Evolutionary conservation across 2,888 invertebrate genomes (phyloP).

Genomic region (Xanthorhoe designata): DNA sequence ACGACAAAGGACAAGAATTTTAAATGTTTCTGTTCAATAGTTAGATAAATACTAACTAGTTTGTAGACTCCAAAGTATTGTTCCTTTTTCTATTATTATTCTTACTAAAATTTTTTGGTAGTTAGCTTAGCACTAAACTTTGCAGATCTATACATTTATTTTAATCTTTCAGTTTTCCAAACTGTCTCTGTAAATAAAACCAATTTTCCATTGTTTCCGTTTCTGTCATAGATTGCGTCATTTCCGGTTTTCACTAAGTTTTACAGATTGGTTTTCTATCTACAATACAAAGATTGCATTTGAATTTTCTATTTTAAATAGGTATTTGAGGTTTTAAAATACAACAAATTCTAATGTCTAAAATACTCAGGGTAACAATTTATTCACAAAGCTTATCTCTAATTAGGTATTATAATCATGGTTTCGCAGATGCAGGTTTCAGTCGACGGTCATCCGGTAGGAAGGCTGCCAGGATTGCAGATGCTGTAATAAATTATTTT

Average conservation of each 20-base stretch:
- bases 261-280: too few relatives aligned
- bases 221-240: not conserved
- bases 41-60: too few relatives aligned
- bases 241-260: not conserved
- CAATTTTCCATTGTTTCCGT: not conserved
- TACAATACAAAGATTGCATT: not conserved
- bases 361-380: too few relatives aligned
- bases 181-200: not conserved
- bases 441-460: slow-evolving; percentile 61
- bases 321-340: too few relatives aligned
- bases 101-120: too few relatives aligned
- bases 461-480: slow-evolving; percentile 60
- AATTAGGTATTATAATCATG: not conserved
- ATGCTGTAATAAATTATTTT: slow-evolving; percentile 50
- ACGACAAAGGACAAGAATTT: not conserved
- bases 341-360: too few relatives aligned
- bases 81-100: too few relatives aligned
- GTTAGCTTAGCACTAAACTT: too few relatives aligned
- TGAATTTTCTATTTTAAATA: not conserved
- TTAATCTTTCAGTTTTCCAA: not conserved
- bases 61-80: too few relatives aligned
- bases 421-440: slow-evolving; percentile 20
- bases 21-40: too few relatives aligned
- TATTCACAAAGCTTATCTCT: not conserved
- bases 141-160: too few relatives aligned